Evolutionary conservation across 2,113 vertebrate genomes (phyloP).

Genomic region (Ptyas mucosa): DNA sequence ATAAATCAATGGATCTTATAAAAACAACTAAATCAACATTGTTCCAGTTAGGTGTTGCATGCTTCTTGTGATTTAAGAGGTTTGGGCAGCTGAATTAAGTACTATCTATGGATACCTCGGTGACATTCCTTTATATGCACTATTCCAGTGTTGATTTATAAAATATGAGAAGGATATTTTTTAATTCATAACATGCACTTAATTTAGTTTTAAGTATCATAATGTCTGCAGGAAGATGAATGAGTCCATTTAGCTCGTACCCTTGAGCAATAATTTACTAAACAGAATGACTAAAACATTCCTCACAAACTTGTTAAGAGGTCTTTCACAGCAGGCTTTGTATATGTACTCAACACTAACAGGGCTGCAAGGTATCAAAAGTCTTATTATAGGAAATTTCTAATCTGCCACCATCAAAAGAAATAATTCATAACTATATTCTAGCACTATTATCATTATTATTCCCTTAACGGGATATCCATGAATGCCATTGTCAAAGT

Average conservation of each 20-base stretch:
- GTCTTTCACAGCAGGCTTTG: constrained; percentile 55
- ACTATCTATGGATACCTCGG: constrained; percentile 31
- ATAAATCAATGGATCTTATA: background rate
- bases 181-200: constrained; percentile 50
- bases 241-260: constrained; percentile 56
- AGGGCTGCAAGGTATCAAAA: constrained; percentile 22
- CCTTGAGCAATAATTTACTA: constrained; percentile 64
- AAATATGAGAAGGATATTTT: constrained; percentile 61
- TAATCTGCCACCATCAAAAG: constrained; percentile 34
- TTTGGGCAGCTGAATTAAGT: background rate
- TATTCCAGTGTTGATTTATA: constrained; percentile 60
- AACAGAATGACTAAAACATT: constrained; percentile 69
- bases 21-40: constrained; percentile 5
- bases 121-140: constrained; percentile 50
- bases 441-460: background rate
- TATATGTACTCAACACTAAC: constrained; percentile 33
- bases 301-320: constrained; percentile 55
- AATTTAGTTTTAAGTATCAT: constrained; percentile 58
- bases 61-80: constrained; percentile 45
- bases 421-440: constrained; percentile 22
- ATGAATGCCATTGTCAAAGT: background rate
- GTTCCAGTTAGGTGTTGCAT: background rate
- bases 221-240: constrained; percentile 60
- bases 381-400: constrained; percentile 34
- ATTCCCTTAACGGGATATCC: constrained; percentile 7